A percentile compares a stretch with the other conserved stretches of the same genome.
These are phyloP conservation scores for Bicyclus anynana DNA, from an alignment of 1,140 invertebrate genomes.

Conservation along the genomic window DNA sequence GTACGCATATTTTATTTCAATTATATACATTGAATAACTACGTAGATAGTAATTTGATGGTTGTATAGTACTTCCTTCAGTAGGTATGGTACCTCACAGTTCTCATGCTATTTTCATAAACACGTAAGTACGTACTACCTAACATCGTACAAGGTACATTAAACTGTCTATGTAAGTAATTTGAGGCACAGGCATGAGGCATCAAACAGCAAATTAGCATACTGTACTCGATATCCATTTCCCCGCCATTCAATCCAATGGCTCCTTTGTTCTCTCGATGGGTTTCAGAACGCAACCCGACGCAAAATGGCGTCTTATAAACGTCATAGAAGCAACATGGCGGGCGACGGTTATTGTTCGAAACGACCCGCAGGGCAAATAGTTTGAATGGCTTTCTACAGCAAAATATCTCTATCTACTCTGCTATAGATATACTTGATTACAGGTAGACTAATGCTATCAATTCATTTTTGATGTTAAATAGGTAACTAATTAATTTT, in stretches of 20 bases:
- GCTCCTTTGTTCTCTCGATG: slow-evolving; percentile 49
- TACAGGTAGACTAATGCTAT: too few relatives aligned
- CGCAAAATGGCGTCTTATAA: slow-evolving; percentile 55
- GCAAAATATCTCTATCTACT: not conserved
- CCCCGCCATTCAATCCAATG: slow-evolving; percentile 48
- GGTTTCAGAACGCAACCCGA: slow-evolving; percentile 47
- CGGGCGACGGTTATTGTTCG: slow-evolving; percentile 50
- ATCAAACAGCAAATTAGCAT: slow-evolving; percentile 38
- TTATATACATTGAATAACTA: too few relatives aligned
- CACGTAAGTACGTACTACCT: too few relatives aligned
- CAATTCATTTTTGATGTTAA: too few relatives aligned
- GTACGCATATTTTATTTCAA: too few relatives aligned
- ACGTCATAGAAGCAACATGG: slow-evolving; percentile 60
- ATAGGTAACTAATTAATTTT: too few relatives aligned
- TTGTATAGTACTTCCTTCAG: too few relatives aligned
- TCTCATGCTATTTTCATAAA: too few relatives aligned
- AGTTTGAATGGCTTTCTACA: slow-evolving; percentile 3
- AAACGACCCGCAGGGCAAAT: slow-evolving; percentile 9
- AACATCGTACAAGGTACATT: too few relatives aligned
- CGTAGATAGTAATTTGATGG: too few relatives aligned
- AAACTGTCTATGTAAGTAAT: not conserved
- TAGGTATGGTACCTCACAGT: too few relatives aligned
- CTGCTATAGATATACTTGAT: too few relatives aligned
- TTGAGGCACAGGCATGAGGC: slow-evolving; percentile 14
- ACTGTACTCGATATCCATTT: slow-evolving; percentile 37